These are phyloP conservation scores for Drosophila melanosoma DNA, from an alignment of 2,888 invertebrate species.

Conservation along the genomic window DNA sequence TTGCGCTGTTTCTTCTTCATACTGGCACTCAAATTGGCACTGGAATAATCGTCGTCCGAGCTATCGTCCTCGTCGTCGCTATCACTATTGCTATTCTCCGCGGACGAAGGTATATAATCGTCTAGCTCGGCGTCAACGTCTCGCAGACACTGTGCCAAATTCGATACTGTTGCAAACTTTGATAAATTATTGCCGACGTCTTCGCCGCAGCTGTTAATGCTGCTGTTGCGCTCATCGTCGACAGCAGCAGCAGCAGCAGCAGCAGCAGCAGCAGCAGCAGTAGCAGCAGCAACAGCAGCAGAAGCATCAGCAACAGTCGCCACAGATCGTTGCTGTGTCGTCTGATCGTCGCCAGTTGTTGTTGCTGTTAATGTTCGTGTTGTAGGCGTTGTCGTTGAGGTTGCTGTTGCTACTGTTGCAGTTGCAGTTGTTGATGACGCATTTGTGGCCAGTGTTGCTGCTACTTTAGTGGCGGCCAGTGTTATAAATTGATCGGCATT, in stretches of 20 bases:
- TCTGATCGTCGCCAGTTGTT: constrained; percentile 36
- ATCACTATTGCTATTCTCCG: constrained; percentile 64
- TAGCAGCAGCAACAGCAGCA: constrained; percentile 25
- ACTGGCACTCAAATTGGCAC: constrained; percentile 81
- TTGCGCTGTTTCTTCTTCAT: constrained; percentile 85
- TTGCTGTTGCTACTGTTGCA: constrained; percentile 33
- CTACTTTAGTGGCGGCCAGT: constrained; percentile 74
- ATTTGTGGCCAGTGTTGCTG: constrained; percentile 46
- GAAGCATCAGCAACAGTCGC: constrained; percentile 19
- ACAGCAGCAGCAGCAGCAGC: constrained; percentile 26
- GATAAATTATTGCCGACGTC: constrained; percentile 83
- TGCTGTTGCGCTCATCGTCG: constrained; percentile 52
- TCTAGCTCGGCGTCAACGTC: constrained; percentile 85
- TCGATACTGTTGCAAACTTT: constrained; percentile 85
- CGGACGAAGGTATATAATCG: constrained; percentile 84
- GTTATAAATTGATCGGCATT: constrained; percentile 83
- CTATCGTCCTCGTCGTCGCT: constrained; percentile 72
- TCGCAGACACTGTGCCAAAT: constrained; percentile 85
- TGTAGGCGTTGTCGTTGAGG: constrained; percentile 42
- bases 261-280: constrained; percentile 24
- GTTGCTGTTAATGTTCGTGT: constrained; percentile 15
- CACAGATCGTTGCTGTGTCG: constrained; percentile 29
- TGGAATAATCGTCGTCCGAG: constrained; percentile 81
- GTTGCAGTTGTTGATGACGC: constrained; percentile 41
- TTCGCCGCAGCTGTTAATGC: constrained; percentile 71